Evolutionary conservation across 1,140 invertebrate species (phyloP), one percentile per base, ranked within the genome.

Genomic region (Nylanderia fulva): DNA sequence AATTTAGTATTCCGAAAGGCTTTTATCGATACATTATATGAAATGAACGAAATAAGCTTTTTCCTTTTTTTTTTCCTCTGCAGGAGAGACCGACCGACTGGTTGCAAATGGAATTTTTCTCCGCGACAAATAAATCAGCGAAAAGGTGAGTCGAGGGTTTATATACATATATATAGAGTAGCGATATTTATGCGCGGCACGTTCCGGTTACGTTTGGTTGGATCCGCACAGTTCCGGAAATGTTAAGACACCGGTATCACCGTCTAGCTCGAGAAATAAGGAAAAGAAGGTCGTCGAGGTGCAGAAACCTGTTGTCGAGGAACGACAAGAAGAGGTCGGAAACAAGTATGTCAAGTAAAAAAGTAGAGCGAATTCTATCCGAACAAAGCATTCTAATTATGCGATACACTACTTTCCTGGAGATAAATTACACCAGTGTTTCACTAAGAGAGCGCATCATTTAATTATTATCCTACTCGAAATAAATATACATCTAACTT

Each of bases 361-460:
- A 89, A 87, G 85, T 90, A 77, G 82, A 83, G 42, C 77, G 58
- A 74, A 76, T 87, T 89, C 76, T 74, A 58, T 66, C 77, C 39
- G 60, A 66, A 18, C 85, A 71, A 80, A 63, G 68, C 71, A 79
- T 84, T 84, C 68, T 86, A 79, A 86, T 89, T 88, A 79, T 29
- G 42, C 66, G 36, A 58, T 24, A 29, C 42, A 13, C 21, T 52
- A 21, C n/a, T 18, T 56, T 72, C n/a, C 13, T 58, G 24, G 24
- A 58, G 33, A 24, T 58, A 42, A 80, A 58, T 82, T 72, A 33
- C 24, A 58, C 24, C 48, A 29, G 39, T 29, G n/a, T 15, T 72
- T 60, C 21, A 39, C 33, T 58, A 24, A 48, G 18, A 48, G 15
- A 60, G 27, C 33, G 27, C 18, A 56, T 80, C n/a, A 15, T 33